Conservation (phyloP, 2,797 vertebrate genomes). For the Microcaecilia unicolor region DNA sequence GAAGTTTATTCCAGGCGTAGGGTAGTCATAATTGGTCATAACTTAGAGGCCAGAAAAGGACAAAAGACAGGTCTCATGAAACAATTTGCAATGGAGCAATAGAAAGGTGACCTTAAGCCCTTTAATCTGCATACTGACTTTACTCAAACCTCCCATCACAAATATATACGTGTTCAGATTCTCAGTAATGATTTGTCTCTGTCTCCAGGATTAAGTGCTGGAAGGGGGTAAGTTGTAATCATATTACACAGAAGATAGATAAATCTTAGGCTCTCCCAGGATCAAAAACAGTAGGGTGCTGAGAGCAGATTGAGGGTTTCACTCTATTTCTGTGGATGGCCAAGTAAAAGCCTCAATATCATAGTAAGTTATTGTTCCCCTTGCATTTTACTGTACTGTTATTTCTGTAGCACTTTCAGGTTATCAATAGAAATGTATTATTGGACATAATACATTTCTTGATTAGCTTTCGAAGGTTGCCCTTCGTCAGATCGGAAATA, state of each 20-base stretch:
- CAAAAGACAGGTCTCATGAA: too few relatives aligned
- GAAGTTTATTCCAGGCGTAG: too few relatives aligned
- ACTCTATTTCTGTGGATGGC: neutral
- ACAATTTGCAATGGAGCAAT: neutral
- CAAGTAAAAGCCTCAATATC: neutral
- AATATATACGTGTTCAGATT: too few relatives aligned
- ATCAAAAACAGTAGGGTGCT: constrained; percentile 29
- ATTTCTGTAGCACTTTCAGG: too few relatives aligned
- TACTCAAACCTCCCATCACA: neutral
- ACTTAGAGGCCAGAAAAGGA: too few relatives aligned
- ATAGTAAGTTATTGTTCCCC: constrained; percentile 42
- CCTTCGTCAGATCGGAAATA: too few relatives aligned
- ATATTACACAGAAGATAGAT: constrained; percentile 34
- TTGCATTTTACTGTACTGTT: too few relatives aligned
- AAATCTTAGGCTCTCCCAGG: constrained; percentile 43
- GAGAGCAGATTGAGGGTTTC: constrained; percentile 16
- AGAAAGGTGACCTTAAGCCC: neutral
- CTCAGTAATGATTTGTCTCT: neutral
- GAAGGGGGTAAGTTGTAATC: constrained; percentile 56
- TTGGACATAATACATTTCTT: too few relatives aligned
- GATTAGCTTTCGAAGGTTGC: too few relatives aligned
- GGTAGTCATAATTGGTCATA: too few relatives aligned
- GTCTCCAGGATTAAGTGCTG: constrained; percentile 13
- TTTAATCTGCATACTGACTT: neutral
- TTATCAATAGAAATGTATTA: too few relatives aligned